Evolutionary conservation across 2,113 vertebrate species (phyloP), one percentile per base, ranked within the genome.

Genomic region (Eonycteris spelaea): DNA sequence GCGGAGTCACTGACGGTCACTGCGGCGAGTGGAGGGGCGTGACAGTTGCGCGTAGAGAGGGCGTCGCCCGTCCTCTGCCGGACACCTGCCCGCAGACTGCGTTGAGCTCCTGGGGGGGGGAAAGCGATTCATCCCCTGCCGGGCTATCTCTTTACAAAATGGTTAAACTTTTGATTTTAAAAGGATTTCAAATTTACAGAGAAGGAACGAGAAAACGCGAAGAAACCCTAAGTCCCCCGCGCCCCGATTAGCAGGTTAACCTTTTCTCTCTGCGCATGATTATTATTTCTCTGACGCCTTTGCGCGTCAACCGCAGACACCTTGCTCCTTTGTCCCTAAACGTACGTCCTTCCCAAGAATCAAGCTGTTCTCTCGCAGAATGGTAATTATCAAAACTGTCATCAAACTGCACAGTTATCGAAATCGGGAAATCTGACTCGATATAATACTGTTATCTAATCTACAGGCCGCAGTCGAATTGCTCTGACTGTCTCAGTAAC

Each of bases 231-330:
- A 55, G 43, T 35, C 28, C 21, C 28, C 48, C 78, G 59, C 45
- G 18, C 48, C 57, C 45, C 43, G 48, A 92, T 48, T 79, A 67
- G 14, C 80, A 51, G 67, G 53, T 40, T 19, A 45, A 21, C 33
- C 16, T 75, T 61, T 33, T 43, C 13, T 83, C 30, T 43, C 40
- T 77, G 6, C 53, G n/a, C 30, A 71, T 65, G 82, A 70, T 95
- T 89, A 70, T 86, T 96, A 63, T 92, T 79, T 77, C 94, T 68
- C 51, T 80, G 91, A 90, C 43, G 80, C 28, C 22, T 77, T 48
- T 78, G 79, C 74, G 87, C 92, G 65, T 90, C 33, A 63, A 21
- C 30, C 53, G 21, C 77, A 79, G 53, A 71, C 43, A 45, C 86
- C 91, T 86, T 43, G 48, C 61, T 40, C 38, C 26, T 22, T 51